Evolutionary conservation across 2,888 invertebrate species (phyloP).

Genomic region (Rosalia funebris): DNA sequence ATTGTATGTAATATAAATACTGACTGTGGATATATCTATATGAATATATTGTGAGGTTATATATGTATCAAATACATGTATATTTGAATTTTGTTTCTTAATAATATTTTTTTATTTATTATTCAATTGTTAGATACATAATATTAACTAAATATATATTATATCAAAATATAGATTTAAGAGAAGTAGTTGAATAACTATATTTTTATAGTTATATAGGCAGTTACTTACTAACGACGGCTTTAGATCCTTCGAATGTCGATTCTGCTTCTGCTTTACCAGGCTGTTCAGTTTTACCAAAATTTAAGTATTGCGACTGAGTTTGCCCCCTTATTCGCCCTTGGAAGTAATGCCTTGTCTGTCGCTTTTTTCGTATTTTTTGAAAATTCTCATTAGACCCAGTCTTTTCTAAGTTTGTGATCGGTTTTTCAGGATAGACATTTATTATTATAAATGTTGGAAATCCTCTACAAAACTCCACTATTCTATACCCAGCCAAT

Average conservation of each 20-base stretch:
- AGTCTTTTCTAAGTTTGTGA: constrained; percentile 34
- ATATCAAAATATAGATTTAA: too few species aligned
- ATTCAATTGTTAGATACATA: too few species aligned
- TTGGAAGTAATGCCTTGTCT: constrained; percentile 54
- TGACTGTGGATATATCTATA: too few species aligned
- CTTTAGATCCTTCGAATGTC: constrained; percentile 75
- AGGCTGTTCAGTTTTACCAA: constrained; percentile 68
- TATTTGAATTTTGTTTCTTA: too few species aligned
- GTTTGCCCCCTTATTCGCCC: constrained; percentile 78
- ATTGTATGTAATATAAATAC: too few species aligned
- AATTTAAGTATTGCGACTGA: constrained; percentile 84
- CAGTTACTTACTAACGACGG: constrained; percentile 76
- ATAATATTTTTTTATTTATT: too few species aligned
- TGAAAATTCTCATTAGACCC: constrained; percentile 16
- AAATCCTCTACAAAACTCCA: constrained; percentile 64
- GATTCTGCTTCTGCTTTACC: constrained; percentile 88
- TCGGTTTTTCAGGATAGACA: constrained; percentile 1
- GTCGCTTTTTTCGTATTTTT: constrained; percentile 46
- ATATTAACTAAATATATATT: too few species aligned
- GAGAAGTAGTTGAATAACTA: too few species aligned
- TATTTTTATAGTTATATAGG: too few species aligned
- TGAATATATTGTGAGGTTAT: too few species aligned
- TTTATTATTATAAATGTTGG: constrained; percentile 61
- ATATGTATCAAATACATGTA: too few species aligned
- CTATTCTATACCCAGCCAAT: constrained; percentile 63